Base-by-base conservation (phyloP, 2,797 vertebrate genomes). In the Hozukius guyotensis region DNA sequence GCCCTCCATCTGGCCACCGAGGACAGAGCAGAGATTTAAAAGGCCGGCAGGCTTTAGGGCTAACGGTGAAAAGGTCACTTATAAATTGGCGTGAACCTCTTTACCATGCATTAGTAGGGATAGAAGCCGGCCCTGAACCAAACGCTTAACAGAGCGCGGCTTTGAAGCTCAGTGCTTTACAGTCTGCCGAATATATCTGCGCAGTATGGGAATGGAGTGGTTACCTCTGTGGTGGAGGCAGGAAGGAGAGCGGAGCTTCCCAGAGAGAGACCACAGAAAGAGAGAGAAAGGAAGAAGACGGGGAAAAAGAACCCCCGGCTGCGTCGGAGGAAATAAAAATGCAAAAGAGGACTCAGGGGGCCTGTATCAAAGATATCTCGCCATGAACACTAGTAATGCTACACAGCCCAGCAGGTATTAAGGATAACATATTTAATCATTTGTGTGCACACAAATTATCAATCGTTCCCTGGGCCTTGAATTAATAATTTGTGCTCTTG, bases 101-200 rank as follows among this genome's bases (percentile, higher is more conserved):
- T 92, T 80, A 87, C 72, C 87, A 82, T 89, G 84, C 77, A 84
- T 89, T 88, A 87, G 88, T 22, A 25, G 72, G 72, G 83, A 71
- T 69, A 64, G 83, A 89, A 86, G 86, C 62, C 32, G 65, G 42
- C 42, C 79, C 70, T 65, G 64, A 81, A 80, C 64, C 34, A 75
- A 89, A 84, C 75, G 68, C 86, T 87, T 82, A 90, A 81, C 49
- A 8, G 68, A 80, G 76, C 67, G 27, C 25, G 75, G 87, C 89
- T 92, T 92, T 92, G 90, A 89, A 89, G 89, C 87, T 78, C 77
- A 64, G 57, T 20, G 75, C 77, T 64, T 88, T 86, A 65, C 72
- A 91, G 84, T 80, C 65, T n/a, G 76, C 81, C 64, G 60, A 88
- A 80, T 84, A 75, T 62, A 85, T 84, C 82, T 65, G 69, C 1